Percentiles rank a stretch among this genome's conserved stretches.
Evolutionary conservation across 2,888 invertebrate species (phyloP).

Genomic region (Dynastes hyllus): DNA sequence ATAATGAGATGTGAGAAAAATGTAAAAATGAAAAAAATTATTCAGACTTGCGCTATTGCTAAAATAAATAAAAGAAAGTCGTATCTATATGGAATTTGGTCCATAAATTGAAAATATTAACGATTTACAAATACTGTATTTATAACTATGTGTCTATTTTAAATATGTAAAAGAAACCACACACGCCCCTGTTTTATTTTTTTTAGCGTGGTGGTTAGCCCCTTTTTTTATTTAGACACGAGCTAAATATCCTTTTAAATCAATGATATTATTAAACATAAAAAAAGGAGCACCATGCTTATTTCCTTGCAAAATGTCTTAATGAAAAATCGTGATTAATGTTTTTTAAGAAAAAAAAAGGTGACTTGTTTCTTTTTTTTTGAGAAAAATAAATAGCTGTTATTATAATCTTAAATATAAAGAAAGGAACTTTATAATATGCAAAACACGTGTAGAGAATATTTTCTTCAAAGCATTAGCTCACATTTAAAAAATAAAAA

Average conservation of each 20-base stretch:
- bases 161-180: constrained; percentile 30
- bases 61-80: constrained; percentile 31
- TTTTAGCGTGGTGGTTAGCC: constrained; percentile 26
- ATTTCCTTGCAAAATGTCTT: constrained; percentile 39
- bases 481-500: constrained; percentile 46
- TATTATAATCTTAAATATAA: constrained; percentile 46
- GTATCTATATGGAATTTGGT: constrained; percentile 34
- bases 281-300: constrained; percentile 28
- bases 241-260: constrained; percentile 9
- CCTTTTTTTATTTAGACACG: constrained; percentile 33
- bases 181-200: constrained; percentile 25
- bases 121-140: constrained; percentile 39
- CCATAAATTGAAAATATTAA: constrained; percentile 36
- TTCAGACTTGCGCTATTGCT: constrained; percentile 47
- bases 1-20: constrained; percentile 30
- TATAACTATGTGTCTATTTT: constrained; percentile 41
- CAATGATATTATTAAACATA: not conserved
- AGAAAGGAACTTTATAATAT: constrained; percentile 40
- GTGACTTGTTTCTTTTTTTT: constrained; percentile 42
- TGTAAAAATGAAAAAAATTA: constrained; percentile 42
- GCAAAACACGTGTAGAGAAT: constrained; percentile 50
- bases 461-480: constrained; percentile 51
- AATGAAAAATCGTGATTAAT: constrained; percentile 17
- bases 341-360: constrained; percentile 16
- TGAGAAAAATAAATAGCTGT: constrained; percentile 42